Evolutionary conservation across 2,797 vertebrate genomes (phyloP), one percentile per base, ranked within the genome.

Genomic region (Spea hammondii): DNA sequence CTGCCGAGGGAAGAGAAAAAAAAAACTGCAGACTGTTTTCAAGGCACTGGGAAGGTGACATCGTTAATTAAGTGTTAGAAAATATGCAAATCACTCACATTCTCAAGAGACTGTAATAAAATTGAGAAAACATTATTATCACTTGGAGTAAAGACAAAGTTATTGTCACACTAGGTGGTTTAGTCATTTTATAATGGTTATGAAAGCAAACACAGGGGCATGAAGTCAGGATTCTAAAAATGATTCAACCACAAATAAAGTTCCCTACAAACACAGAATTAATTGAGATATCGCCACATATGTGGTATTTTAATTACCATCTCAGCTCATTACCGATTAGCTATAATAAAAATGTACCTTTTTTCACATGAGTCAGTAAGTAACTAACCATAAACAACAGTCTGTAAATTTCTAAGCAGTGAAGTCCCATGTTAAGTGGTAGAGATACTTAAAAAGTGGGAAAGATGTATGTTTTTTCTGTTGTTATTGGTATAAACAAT

Each of bases 61-160:
- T 90, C 12, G 77, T 93, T 92, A 92, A 93, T 93, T 92, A 93
- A 92, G 87, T 90, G 90, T 88, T 91, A 88, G 88, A 87, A 84
- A 91, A 91, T 89, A 91, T 92, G 91, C 89, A 93, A 92, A 93
- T 92, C 81, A 86, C 86, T 82, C 85, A 85, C 83, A 82, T 77
- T 89, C 88, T 87, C 86, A 85, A 88, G 89, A 92, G 89, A 87
- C 85, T 84, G 83, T 88, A 90, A 89, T 91, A 91, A 91, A 91
- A 89, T 77, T 87, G 85, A 89, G 88, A 90, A 90, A 91, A 92
- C 84, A 90, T 88, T 90, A 89, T 89, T 88, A 91, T 83, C 77
- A 70, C 80, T 86, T 83, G 83, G 86, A 88, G 87, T 88, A 81
- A 86, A 88, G 83, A 74, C 83, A 83, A 74, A 83, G 51, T 77